Evolutionary conservation across 2,797 vertebrate species (phyloP).

Genomic region (Acanthopagrus latus): DNA sequence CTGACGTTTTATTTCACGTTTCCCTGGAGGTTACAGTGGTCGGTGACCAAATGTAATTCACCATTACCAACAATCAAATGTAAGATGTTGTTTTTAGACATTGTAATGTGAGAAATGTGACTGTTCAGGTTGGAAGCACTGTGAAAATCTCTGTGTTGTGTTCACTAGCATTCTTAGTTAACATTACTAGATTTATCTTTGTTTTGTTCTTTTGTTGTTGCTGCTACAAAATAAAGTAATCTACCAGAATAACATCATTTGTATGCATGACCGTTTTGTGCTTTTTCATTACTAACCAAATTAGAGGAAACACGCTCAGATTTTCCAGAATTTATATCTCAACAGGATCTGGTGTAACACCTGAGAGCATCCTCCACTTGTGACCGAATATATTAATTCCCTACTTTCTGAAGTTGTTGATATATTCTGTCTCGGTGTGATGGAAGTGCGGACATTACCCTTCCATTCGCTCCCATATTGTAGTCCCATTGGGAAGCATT

Average conservation of each 20-base stretch:
- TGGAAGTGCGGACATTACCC: conserved; percentile 69
- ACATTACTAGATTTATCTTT: background rate
- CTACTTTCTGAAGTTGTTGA: conserved; percentile 32
- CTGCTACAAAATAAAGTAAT: background rate
- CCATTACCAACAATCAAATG: too few species aligned
- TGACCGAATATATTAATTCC: conserved; percentile 47
- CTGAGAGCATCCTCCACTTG: conserved; percentile 6
- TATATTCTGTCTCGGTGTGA: conserved; percentile 41
- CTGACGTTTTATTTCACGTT: too few species aligned
- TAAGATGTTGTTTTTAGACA: too few species aligned
- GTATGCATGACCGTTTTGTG: too few species aligned
- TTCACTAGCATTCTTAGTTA: background rate
- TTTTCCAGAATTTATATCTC: background rate
- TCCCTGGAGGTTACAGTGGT: too few species aligned
- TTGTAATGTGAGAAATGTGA: background rate
- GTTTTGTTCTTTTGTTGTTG: background rate
- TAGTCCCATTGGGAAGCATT: conserved; percentile 73
- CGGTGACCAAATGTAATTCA: too few species aligned
- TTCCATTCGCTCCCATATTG: conserved; percentile 67
- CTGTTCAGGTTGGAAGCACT: background rate
- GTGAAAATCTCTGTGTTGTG: background rate
- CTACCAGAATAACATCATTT: background rate
- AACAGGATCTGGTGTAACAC: background rate
- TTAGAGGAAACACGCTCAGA: background rate
- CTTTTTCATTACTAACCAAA: background rate